phyloP scores from a whole-genome alignment of 2,797 vertebrate genomes.

The Mionectes olivaceus region DNA sequence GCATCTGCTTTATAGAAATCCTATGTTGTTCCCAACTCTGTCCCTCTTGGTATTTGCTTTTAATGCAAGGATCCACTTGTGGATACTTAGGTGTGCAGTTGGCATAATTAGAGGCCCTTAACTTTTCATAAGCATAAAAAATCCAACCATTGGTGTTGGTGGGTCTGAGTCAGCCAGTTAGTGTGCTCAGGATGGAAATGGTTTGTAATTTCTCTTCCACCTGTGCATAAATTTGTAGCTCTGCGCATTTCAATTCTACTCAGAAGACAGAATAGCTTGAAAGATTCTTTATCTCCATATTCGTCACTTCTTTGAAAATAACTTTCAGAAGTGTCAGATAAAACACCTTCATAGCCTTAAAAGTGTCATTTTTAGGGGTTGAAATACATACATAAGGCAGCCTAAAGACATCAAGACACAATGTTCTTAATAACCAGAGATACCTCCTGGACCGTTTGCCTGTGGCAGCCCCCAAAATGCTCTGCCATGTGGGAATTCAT shows the following conservation, averaged over 20 bases:
- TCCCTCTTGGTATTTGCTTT: background rate
- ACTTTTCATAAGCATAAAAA: background rate
- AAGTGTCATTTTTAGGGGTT: conserved; percentile 9
- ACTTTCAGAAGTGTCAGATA: conserved; percentile 26
- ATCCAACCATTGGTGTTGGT: background rate
- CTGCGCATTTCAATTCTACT: background rate
- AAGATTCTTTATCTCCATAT: conserved; percentile 13
- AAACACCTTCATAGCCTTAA: conserved; percentile 22
- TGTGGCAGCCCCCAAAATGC: background rate
- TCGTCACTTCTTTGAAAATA: background rate
- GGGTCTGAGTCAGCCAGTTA: background rate
- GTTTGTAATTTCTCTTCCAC: conserved; percentile 19
- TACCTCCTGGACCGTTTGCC: background rate
- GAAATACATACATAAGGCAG: background rate
- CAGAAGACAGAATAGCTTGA: background rate
- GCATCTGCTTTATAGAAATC: background rate
- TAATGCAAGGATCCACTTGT: background rate
- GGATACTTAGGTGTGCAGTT: background rate
- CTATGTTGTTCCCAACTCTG: background rate
- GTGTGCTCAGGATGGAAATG: background rate
- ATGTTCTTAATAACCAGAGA: background rate
- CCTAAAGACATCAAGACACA: background rate
- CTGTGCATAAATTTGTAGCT: background rate
- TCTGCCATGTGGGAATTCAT: background rate
- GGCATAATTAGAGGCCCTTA: background rate